Percentiles rank a stretch among this genome's conserved stretches.
Conservation (phyloP, 2,113 vertebrate genomes). For the Empidonax alnorum region DNA sequence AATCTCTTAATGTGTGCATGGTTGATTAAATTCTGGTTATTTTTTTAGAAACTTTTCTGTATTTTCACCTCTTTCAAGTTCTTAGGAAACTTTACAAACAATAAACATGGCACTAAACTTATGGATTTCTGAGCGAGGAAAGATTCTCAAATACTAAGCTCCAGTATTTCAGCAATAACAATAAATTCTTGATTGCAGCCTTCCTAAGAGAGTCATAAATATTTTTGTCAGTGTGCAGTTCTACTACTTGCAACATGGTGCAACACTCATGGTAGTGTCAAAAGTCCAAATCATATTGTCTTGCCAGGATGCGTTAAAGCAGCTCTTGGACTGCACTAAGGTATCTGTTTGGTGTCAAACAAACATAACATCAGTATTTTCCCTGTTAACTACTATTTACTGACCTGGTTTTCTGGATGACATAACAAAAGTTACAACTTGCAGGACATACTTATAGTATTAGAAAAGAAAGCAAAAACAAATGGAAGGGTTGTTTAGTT, state of each 20-base stretch:
- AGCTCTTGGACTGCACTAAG: neutral
- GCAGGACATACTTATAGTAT: neutral
- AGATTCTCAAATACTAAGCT: neutral
- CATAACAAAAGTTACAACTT: neutral
- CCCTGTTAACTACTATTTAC: neutral
- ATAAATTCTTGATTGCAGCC: neutral
- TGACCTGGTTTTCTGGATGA: neutral
- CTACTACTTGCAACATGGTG: neutral
- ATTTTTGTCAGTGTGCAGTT: neutral
- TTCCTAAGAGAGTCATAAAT: slow-evolving; percentile 4
- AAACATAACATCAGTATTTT: neutral
- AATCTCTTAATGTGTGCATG: neutral
- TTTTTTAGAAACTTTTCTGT: neutral
- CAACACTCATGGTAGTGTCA: accelerated
- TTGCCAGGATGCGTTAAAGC: neutral
- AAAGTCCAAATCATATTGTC: neutral
- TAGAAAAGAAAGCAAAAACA: neutral
- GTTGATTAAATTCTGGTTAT: neutral
- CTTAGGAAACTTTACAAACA: neutral
- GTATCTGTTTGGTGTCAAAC: neutral
- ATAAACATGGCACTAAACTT: neutral
- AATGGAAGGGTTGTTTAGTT: neutral
- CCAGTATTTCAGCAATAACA: neutral
- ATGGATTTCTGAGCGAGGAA: neutral
- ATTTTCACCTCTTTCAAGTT: neutral